Evolutionary conservation across 2,888 invertebrate species (phyloP), one percentile per base, ranked within the genome.

Genomic region (Neoaliturus tenellus): DNA sequence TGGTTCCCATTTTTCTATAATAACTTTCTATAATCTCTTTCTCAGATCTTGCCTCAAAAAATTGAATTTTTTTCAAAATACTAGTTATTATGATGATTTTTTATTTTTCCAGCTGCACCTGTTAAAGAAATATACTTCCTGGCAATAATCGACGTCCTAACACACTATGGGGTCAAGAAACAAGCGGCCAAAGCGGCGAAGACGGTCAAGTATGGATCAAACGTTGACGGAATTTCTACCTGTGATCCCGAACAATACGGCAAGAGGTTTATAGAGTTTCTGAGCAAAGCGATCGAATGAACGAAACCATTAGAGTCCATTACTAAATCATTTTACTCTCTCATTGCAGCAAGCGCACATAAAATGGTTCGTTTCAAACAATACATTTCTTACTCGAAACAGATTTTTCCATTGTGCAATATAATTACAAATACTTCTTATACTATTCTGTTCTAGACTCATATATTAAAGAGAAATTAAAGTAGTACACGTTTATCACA

Each of bases 211-310:
- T 99, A 99, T 90, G 98, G 99, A 87, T 96, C 98, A 89, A 98
- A 98, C 90, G 98, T 98, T 12, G 99, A 99, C 91, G 97, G 98
- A 55, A 99, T 99, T 90, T 99, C 99, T 85, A 99, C 99, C 48
- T 99, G 99, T 91, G 98, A 98, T 92, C 99, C 99, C 5, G 99
- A 99, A 89, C 98, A 99, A 92, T 99, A 99, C 92, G 99, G 98
- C 87, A 97, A 97, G 91, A 92, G 99, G 90, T 98, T 99, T 92
- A 95, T 99, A 89, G 99, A 99, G 89, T 99, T 99, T 91, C 97
- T 99, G 91, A 95, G 96, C 89, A 98, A 98, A 91, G 97, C 97
- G 89, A 97, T 98, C 90, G 97, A 98, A 91, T 97, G 95, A 93
- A 85, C 82, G 55, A 44, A 31, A 71, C 83, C 39, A 31, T 31